Evolutionary conservation across 2,888 invertebrate species (phyloP).

Genomic region (Cosmopolites sordidus): DNA sequence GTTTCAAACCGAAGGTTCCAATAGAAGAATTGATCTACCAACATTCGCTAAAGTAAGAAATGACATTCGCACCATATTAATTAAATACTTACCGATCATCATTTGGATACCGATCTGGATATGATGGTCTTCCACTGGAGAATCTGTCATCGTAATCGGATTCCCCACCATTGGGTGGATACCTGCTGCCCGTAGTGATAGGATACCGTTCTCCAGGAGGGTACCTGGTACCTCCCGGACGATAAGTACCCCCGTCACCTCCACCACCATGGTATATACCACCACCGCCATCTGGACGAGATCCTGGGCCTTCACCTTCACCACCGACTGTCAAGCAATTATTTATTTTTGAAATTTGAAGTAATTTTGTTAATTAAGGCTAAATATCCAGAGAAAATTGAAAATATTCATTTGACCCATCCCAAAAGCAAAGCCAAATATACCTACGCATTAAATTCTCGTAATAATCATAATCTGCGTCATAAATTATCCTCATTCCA

Average conservation of each 20-base stretch:
- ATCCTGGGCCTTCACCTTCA: conserved; percentile 36
- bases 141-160: conserved; percentile 33
- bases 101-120: conserved; percentile 30
- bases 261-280: conserved; percentile 26
- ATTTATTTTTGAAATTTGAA: background rate
- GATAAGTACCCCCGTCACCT: conserved; percentile 29
- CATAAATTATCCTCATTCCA: conserved; percentile 83
- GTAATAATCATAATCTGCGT: conserved; percentile 89
- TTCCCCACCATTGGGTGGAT: conserved; percentile 39
- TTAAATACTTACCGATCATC: conserved; percentile 23
- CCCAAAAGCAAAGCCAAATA: conserved; percentile 2
- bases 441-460: conserved; percentile 89
- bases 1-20: too few species aligned
- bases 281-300: conserved; percentile 34
- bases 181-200: conserved; percentile 35
- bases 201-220: conserved; percentile 30
- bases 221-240: conserved; percentile 32
- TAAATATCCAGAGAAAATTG: too few species aligned
- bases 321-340: conserved; percentile 36
- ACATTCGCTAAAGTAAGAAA: too few species aligned
- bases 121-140: conserved; percentile 29
- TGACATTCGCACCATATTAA: background rate
- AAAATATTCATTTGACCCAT: too few species aligned
- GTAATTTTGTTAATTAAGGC: too few species aligned
- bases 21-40: too few species aligned